Percentiles rank a stretch among this genome's conserved stretches.
phyloP scores from a whole-genome alignment of 2,888 invertebrate species.

The Nemoura dubitans region DNA sequence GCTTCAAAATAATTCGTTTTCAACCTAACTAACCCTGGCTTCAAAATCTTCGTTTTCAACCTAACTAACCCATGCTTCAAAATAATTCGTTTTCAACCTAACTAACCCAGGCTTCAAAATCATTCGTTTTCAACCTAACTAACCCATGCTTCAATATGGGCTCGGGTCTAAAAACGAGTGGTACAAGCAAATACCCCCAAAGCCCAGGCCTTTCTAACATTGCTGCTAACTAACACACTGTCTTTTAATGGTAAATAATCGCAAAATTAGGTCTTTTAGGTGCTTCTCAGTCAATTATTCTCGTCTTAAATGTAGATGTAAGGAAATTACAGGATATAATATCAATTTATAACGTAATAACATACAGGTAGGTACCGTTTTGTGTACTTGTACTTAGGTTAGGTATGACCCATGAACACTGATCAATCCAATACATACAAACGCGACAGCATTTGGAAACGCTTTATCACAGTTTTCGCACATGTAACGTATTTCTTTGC shows the following conservation, averaged over 20 bases:
- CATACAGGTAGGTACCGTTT: background rate
- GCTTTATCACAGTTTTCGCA: background rate
- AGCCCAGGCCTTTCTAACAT: background rate
- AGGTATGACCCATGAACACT: background rate
- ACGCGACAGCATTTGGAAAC: constrained; percentile 19
- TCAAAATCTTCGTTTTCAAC: too few relatives aligned
- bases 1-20: too few relatives aligned
- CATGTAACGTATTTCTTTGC: background rate
- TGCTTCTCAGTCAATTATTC: background rate
- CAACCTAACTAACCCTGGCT: too few relatives aligned
- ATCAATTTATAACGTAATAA: background rate
- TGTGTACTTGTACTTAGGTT: background rate
- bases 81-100: too few relatives aligned
- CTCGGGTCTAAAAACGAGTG: too few relatives aligned
- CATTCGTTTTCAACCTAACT: too few relatives aligned
- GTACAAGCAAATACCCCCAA: too few relatives aligned
- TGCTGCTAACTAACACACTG: background rate
- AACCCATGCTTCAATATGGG: too few relatives aligned
- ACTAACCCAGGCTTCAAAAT: too few relatives aligned
- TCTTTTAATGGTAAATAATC: background rate
- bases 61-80: too few relatives aligned
- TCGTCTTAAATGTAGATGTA: background rate
- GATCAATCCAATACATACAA: background rate
- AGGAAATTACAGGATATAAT: background rate
- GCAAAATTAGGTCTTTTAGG: background rate